phyloP scores from a whole-genome alignment of 92 coral and sea anemone species.

The Bergia puertoricense region DNA sequence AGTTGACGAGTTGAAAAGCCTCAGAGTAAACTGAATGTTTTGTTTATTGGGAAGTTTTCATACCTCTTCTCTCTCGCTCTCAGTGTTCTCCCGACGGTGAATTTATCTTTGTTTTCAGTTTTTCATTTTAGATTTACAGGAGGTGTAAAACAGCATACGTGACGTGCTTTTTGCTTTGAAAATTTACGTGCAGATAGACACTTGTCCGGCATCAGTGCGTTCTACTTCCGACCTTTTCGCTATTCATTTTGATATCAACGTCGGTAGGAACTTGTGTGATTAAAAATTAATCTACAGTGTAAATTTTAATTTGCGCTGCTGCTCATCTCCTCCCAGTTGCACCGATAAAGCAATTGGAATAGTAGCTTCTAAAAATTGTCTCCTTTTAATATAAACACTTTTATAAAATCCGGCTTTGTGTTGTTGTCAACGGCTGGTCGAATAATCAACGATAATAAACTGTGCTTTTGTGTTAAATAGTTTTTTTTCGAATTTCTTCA shows the following conservation, averaged over 20 bases:
- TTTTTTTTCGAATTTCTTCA: no score
- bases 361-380: no score
- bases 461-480: no score
- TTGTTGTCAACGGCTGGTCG: neutral
- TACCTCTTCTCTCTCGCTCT: neutral
- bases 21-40: neutral
- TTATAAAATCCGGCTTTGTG: neutral
- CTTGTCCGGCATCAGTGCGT: neutral
- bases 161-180: neutral
- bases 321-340: neutral
- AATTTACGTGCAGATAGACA: neutral
- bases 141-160: no score
- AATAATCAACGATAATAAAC: neutral
- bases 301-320: neutral
- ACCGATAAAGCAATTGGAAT: neutral
- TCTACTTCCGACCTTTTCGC: neutral
- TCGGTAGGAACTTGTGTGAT: neutral
- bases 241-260: neutral
- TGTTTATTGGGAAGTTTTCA: neutral
- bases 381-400: neutral
- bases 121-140: neutral
- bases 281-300: neutral
- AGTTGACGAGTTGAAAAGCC: neutral
- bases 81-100: neutral
- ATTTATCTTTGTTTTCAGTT: neutral